phyloP scores from a whole-genome alignment of 2,888 invertebrate species.

The Dryobotodes eremita region DNA sequence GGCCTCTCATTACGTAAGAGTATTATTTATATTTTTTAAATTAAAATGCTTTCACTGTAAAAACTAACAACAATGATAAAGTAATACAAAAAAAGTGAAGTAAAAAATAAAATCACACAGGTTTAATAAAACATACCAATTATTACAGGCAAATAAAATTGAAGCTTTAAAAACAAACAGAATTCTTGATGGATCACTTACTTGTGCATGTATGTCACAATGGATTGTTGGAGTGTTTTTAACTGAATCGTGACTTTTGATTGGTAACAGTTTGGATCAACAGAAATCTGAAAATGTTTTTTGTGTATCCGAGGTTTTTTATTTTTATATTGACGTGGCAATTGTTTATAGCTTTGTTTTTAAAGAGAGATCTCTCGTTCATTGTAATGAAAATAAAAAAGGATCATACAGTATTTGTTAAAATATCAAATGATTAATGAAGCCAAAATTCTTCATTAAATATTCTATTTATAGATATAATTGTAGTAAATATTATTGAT shows the following conservation, averaged over 20 bases:
- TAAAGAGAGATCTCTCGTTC: background rate
- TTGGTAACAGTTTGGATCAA: constrained; percentile 61
- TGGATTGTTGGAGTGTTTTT: constrained; percentile 35
- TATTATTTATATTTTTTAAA: background rate
- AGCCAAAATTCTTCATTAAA: no score
- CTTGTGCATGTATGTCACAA: constrained; percentile 21
- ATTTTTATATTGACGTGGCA: background rate
- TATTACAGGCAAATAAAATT: background rate
- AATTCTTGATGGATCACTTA: constrained; percentile 41
- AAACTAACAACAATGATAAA: background rate
- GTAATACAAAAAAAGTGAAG: background rate
- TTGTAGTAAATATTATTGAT: background rate
- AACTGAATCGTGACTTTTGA: constrained; percentile 51
- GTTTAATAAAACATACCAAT: constrained; percentile 16
- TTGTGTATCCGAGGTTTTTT: constrained; percentile 6
- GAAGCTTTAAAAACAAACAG: constrained; percentile 19
- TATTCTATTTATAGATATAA: no score
- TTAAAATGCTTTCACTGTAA: background rate
- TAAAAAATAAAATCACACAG: background rate
- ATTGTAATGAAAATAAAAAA: background rate
- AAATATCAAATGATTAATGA: no score
- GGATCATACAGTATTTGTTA: background rate
- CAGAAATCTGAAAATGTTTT: constrained; percentile 48
- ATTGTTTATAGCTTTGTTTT: constrained; percentile 9
- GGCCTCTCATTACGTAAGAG: background rate